Evolutionary conservation across 2,113 vertebrate genomes (phyloP), one percentile per base, ranked within the genome.

Genomic region (Mohoua ochrocephala): DNA sequence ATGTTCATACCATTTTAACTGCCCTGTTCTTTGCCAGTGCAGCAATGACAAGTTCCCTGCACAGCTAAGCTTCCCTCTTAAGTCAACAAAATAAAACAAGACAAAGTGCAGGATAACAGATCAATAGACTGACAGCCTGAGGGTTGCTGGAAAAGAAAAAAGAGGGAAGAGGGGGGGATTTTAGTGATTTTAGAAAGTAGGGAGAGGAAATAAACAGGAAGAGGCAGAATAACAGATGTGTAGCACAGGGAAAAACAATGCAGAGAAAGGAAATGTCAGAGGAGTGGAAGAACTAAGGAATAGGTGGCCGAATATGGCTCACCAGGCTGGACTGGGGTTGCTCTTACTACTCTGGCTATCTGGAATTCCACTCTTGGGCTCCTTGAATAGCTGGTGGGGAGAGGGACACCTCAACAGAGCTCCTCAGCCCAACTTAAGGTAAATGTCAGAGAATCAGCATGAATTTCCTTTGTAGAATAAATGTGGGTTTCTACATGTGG

Each of bases 321-420:
- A 33, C 5, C 13, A 26, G 27, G 18, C 4, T 11, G 3, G 9
- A 39, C 8, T 53, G 26, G 1, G 23, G 5, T 31, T 57, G 17
- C 6, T 50, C 1, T 78, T 47, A n/a, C 31, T 50, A 3, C 24
- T 41, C n/a, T 67, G 56, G 9, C 8, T 69, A 27, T 49, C 79
- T 84, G 30, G 18, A 83, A 69, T 52, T 65, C 13, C 28, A 37
- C 7, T 53, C 15, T 13, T 35, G 31, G 10, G 2, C 18, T 89
- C 39, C 14, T 10, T 47, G 33, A 60, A 65, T 2, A 69, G 45
- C 7, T 69, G 24, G 2, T 49, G 26, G 17, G 7, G 9, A 81
- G 15, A 53, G 6, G 1, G 15, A 1, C 10, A 30, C 6, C 5
- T 53, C 1, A 0, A 27, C 45, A 87, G 31, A 84, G 37, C 3